phyloP scores from a whole-genome alignment of 1,140 invertebrate genomes.

The Nebria ingens region DNA sequence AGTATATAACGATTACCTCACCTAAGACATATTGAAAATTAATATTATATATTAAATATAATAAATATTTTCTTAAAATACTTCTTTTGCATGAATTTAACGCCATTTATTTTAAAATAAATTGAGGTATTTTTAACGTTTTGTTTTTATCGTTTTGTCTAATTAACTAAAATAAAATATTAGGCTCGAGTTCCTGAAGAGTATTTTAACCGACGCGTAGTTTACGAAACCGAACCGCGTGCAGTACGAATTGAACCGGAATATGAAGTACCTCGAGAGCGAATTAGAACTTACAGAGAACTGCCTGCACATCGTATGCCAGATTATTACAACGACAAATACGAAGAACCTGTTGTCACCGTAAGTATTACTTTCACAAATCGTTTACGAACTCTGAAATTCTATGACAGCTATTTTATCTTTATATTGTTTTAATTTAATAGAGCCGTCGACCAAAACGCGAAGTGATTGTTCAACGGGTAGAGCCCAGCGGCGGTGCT shows the following conservation, averaged over 20 bases:
- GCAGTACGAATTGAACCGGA: constrained; percentile 4
- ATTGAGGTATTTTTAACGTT: no score
- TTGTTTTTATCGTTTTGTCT: no score
- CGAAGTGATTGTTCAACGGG: constrained; percentile 63
- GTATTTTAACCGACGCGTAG: neutral
- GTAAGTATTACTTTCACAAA: no score
- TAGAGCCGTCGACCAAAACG: constrained; percentile 53
- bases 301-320: constrained; percentile 26
- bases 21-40: no score
- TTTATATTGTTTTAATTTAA: constrained; percentile 19
- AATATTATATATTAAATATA: no score
- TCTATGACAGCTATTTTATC: neutral
- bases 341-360: constrained; percentile 22
- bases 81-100: no score
- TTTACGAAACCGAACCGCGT: neutral
- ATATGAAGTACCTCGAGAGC: constrained; percentile 8
- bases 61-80: no score
- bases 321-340: constrained; percentile 28
- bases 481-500: constrained; percentile 38
- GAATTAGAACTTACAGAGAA: constrained; percentile 21
- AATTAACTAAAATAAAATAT: no score
- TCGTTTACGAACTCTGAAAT: no score
- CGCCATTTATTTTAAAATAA: no score
- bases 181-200: constrained; percentile 4
- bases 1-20: no score